Evolutionary conservation across 30 jellyfish, hydroid and myxozoan species (phyloP).

Genomic region (Catostylus mosaicus): DNA sequence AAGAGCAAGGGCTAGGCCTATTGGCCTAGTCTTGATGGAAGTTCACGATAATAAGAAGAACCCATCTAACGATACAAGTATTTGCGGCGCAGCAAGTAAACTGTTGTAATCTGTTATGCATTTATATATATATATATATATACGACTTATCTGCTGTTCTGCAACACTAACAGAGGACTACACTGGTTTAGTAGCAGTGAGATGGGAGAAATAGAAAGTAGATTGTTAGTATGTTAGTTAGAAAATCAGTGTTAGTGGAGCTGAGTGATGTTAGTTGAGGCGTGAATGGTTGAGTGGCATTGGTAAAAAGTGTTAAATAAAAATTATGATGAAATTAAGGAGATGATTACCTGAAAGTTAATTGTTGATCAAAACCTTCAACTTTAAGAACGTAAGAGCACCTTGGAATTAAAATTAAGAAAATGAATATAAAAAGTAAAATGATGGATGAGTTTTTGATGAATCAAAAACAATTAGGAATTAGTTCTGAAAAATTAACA

Average conservation of each 20-base stretch:
- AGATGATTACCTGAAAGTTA: constrained; percentile 69
- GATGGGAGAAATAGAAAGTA: neutral
- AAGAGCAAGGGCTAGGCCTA: too few species aligned
- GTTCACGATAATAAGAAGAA: too few species aligned
- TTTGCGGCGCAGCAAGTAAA: too few species aligned
- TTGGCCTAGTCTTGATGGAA: too few species aligned
- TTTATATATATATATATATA: too few species aligned
- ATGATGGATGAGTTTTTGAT: neutral
- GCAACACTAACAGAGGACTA: neutral
- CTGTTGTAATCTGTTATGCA: neutral
- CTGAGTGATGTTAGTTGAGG: neutral
- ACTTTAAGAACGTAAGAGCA: constrained; percentile 70
- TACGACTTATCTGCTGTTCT: neutral
- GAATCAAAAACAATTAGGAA: too few species aligned
- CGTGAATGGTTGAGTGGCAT: neutral
- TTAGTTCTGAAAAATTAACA: too few species aligned
- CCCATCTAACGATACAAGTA: too few species aligned
- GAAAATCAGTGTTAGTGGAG: neutral
- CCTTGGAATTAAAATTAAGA: constrained; percentile 56
- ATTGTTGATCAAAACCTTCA: constrained; percentile 62
- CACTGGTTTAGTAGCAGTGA: neutral
- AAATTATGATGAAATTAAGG: constrained; percentile 14
- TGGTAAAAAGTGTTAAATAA: neutral
- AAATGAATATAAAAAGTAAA: neutral
- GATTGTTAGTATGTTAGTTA: neutral